phyloP scores from a whole-genome alignment of 2,888 invertebrate genomes.

The Acholoe squamosa region DNA sequence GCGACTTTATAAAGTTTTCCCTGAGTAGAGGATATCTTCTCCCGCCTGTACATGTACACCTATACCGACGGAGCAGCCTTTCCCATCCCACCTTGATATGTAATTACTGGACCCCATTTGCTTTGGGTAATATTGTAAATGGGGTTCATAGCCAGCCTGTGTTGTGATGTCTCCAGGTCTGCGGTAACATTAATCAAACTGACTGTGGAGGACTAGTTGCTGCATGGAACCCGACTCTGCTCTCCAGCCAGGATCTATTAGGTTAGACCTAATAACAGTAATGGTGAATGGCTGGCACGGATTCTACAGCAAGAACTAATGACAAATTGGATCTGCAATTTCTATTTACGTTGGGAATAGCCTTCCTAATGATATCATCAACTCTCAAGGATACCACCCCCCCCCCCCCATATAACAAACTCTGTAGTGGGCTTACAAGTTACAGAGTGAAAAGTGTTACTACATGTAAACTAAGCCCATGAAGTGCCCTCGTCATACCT shows the following conservation, averaged over 20 bases:
- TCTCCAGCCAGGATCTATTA: neutral
- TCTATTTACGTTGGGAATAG: neutral
- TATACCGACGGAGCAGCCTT: neutral
- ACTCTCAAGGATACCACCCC: neutral
- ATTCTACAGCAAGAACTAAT: slow-evolving; percentile 4
- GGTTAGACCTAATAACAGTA: slow-evolving; percentile 38
- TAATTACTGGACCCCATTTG: slow-evolving; percentile 55
- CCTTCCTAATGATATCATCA: too few species aligned
- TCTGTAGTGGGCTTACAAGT: neutral
- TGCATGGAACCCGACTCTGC: slow-evolving; percentile 35
- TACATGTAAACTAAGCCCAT: neutral
- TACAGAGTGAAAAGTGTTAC: neutral
- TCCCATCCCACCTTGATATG: neutral
- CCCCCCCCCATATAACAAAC: neutral
- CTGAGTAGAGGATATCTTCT: neutral
- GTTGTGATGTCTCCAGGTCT: slow-evolving; percentile 32
- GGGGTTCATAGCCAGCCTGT: slow-evolving; percentile 44
- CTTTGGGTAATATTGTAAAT: slow-evolving; percentile 58
- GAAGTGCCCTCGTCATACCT: neutral
- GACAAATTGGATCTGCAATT: neutral
- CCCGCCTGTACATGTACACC: neutral
- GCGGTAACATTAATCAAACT: slow-evolving; percentile 49
- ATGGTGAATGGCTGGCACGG: neutral
- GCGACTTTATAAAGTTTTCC: neutral
- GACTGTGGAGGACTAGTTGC: neutral